Evolutionary conservation across 2,113 vertebrate species (phyloP).

Genomic region (Crotalus tigris): DNA sequence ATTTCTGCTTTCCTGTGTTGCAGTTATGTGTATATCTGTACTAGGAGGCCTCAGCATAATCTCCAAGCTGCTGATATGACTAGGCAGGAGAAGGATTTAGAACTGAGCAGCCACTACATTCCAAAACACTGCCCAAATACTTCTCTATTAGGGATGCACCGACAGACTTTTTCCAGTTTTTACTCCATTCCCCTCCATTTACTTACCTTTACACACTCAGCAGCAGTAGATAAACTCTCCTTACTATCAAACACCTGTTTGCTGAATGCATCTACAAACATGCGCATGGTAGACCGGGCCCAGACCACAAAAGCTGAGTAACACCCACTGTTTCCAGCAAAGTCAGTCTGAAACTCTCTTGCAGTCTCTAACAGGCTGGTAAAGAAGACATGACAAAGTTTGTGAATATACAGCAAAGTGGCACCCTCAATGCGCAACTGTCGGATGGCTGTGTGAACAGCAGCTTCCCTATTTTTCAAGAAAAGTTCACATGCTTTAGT

Average conservation of each 20-base stretch:
- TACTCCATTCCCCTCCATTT: not conserved
- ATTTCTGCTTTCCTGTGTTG: not conserved
- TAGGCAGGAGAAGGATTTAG: not conserved
- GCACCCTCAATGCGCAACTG: slow-evolving; percentile 97
- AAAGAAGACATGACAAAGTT: slow-evolving; percentile 97
- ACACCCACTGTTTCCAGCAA: slow-evolving; percentile 89
- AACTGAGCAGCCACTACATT: not conserved
- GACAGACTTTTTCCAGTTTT: not conserved
- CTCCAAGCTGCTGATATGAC: not conserved
- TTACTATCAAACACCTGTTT: slow-evolving; percentile 98
- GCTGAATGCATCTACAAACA: slow-evolving; percentile 98
- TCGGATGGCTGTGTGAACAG: slow-evolving; percentile 91
- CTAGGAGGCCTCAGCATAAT: not conserved
- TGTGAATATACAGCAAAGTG: slow-evolving; percentile 96
- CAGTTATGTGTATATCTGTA: not conserved
- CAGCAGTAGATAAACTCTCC: slow-evolving; percentile 93
- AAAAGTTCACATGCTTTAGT: slow-evolving; percentile 97
- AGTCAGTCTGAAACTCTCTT: slow-evolving; percentile 93
- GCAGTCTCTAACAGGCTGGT: slow-evolving; percentile 93
- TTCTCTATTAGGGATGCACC: not conserved
- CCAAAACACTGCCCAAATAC: not conserved
- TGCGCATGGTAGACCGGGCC: slow-evolving; percentile 89
- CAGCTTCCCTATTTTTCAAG: slow-evolving; percentile 87
- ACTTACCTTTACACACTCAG: slow-evolving; percentile 87
- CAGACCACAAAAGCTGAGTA: slow-evolving; percentile 97